These are phyloP conservation scores for Porites rus DNA, from an alignment of 92 coral and sea anemone genomes.

Conservation along the genomic window DNA sequence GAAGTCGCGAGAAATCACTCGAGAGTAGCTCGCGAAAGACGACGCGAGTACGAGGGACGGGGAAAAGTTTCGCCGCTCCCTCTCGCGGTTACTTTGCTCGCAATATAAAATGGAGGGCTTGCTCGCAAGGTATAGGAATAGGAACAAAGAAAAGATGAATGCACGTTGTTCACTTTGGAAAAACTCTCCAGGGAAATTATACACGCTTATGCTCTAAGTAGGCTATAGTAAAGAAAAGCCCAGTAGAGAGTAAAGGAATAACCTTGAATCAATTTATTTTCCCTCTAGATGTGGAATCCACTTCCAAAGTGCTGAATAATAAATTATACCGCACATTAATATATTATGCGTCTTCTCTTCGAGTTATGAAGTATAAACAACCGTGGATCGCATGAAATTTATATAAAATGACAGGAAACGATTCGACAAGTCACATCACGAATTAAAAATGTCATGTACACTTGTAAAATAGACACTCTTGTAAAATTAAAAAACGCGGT, in stretches of 20 bases:
- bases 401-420: background rate
- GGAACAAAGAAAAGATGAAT: too few species aligned
- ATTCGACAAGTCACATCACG: background rate
- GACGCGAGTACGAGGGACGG: too few species aligned
- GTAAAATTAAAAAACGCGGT: background rate
- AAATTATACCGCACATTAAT: constrained; percentile 12
- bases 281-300: background rate
- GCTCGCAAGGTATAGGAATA: too few species aligned
- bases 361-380: background rate
- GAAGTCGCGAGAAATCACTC: too few species aligned
- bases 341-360: constrained; percentile 1
- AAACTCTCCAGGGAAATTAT: too few species aligned
- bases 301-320: constrained; percentile 14
- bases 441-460: background rate
- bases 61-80: too few species aligned
- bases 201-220: background rate
- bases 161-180: too few species aligned
- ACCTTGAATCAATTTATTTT: background rate
- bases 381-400: background rate
- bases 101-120: too few species aligned
- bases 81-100: too few species aligned
- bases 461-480: constrained; percentile 3
- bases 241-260: too few species aligned
- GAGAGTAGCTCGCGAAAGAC: too few species aligned
- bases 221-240: background rate